phyloP scores from a whole-genome alignment of 2,113 vertebrate genomes.

The Eublepharis macularius region DNA sequence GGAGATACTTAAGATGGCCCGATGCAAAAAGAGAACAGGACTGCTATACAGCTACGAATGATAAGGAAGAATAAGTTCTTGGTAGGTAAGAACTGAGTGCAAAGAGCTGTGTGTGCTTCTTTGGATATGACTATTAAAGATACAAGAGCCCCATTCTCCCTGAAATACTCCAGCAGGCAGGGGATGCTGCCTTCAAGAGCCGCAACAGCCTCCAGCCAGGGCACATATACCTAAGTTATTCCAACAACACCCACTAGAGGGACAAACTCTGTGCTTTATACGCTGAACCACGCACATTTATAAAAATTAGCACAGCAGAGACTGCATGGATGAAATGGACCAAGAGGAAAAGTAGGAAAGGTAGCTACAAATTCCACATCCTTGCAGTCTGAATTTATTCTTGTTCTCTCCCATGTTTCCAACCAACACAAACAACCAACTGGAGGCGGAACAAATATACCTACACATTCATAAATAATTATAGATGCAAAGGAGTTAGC shows the following conservation, averaged over 20 bases:
- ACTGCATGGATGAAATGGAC: background rate
- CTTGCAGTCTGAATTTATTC: background rate
- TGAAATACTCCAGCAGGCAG: background rate
- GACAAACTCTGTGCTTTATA: background rate
- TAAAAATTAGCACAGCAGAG: background rate
- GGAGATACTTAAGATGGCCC: background rate
- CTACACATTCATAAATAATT: too few relatives aligned
- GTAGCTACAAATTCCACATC: background rate
- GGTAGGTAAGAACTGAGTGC: background rate
- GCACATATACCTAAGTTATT: background rate
- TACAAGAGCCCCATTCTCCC: background rate
- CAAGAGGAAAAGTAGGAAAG: too few relatives aligned
- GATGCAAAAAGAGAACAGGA: background rate
- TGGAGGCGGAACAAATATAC: too few relatives aligned
- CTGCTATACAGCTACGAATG: background rate
- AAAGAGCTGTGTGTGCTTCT: background rate
- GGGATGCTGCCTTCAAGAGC: background rate
- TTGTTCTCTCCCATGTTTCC: background rate
- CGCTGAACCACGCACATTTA: background rate
- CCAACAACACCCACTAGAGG: slow-evolving; percentile 8
- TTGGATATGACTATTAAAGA: background rate
- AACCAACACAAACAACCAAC: too few relatives aligned
- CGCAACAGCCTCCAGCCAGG: background rate
- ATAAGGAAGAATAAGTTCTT: too few relatives aligned
- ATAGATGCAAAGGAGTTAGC: too few relatives aligned